These are phyloP conservation scores for Magallana angulata DNA, from an alignment of 1,140 invertebrate species.

Conservation along the genomic window DNA sequence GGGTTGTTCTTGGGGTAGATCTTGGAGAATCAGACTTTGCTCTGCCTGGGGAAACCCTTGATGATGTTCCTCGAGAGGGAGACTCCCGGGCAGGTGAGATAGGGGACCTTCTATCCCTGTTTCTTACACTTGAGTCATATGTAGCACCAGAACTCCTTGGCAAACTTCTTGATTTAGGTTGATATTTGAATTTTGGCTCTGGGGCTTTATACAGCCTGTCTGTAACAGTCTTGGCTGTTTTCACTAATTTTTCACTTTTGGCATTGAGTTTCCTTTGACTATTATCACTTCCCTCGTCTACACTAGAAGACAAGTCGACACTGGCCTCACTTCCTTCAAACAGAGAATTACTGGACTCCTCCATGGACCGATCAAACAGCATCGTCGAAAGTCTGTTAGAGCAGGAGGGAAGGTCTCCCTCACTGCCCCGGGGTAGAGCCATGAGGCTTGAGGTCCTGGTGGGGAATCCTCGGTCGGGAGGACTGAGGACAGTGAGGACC, in stretches of 20 bases:
- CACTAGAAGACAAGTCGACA: conserved; percentile 43
- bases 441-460: conserved; percentile 52
- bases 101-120: background rate
- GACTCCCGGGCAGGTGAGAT: background rate
- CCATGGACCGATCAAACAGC: conserved; percentile 44
- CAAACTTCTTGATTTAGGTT: conserved; percentile 56
- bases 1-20: conserved; percentile 39
- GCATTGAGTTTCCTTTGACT: conserved; percentile 44
- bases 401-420: conserved; percentile 51
- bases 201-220: conserved; percentile 67
- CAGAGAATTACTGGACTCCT: conserved; percentile 56
- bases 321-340: conserved; percentile 51
- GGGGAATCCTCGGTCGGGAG: conserved; percentile 46
- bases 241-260: conserved; percentile 60
- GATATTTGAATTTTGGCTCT: conserved; percentile 65
- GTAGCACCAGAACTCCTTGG: background rate
- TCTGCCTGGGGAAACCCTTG: conserved; percentile 19
- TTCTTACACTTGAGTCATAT: background rate
- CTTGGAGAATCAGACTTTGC: conserved; percentile 9
- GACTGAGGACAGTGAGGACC: conserved; percentile 48
- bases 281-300: background rate
- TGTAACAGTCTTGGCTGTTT: conserved; percentile 67
- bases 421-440: conserved; percentile 55
- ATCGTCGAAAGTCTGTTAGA: conserved; percentile 39
- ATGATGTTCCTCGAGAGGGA: background rate